Base-by-base conservation (phyloP, 2,113 vertebrate genomes). In the Chaetodon trifascialis region DNA sequence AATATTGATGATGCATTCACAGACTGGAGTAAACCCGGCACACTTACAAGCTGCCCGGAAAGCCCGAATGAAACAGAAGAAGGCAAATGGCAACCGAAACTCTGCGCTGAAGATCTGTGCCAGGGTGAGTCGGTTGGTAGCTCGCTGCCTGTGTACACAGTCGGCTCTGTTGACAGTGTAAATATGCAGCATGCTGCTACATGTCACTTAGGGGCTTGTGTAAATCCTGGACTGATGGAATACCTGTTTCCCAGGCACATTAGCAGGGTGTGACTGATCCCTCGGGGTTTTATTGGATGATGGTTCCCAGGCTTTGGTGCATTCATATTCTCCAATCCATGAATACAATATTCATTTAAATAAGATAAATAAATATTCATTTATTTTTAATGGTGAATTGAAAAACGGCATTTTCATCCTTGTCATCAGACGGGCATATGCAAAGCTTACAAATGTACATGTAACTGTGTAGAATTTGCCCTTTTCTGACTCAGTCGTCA, bases 21-120 rank as follows among this genome's bases (percentile, higher is more conserved):
- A 99, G 98, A 99, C 97, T 0, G 96, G 97, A 21, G 94, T 99
- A 2, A 94, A 97, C 92, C 97, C 98, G 1, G 86, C 92, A 17
- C 51, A 85, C 56, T 67, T 99, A 49, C 92, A 96, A 86, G 91
- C 95, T 40, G 94, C 91, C 0, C 93, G 89, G 66, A 96, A 93
- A 82, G 95, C 95, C 78, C 91, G 87, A 15, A 88, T 84, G 77
- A 96, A 96, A 36, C 93, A 93, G 0, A 91, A 81, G 84, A 92
- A 95, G 95, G 82, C 62, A 80, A n/a, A 64, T 4, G 14, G 46
- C 7, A 93, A 91, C 16, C 88, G 87, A 0, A 83, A 79, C 51
- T 83, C 88, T 1, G 47, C 93, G 4, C 60, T 79, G 21, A 95
- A 94, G 40, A 92, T 90, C 0, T 59, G 80, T 59, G 90, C 94